Percentiles rank a stretch among this genome's conserved stretches.
phyloP scores from a whole-genome alignment of 2,797 vertebrate species.

The Alcedo quadribrachys region DNA sequence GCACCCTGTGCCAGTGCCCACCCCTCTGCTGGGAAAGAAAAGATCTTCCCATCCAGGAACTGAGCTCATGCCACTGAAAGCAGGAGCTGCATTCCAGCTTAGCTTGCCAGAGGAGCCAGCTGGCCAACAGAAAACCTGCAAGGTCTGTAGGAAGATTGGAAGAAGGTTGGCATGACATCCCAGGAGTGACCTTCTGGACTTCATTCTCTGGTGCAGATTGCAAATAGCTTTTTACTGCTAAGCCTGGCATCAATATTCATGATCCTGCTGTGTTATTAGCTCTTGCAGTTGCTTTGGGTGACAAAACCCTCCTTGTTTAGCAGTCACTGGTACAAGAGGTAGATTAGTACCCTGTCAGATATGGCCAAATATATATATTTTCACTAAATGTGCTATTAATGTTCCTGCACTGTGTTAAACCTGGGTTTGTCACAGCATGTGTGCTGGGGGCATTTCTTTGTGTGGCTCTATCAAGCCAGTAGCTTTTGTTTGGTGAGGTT shows the following conservation, averaged over 20 bases:
- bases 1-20: too few species aligned
- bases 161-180: neutral
- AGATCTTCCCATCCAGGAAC: neutral
- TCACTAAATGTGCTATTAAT: neutral
- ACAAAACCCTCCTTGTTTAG: neutral
- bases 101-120: neutral
- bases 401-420: neutral
- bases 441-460: neutral
- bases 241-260: neutral
- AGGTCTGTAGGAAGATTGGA: neutral
- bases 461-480: neutral
- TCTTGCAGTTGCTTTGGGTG: neutral
- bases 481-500: neutral
- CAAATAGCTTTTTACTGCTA: constrained; percentile 12
- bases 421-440: accelerated
- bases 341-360: neutral
- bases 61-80: neutral
- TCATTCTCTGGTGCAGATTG: neutral
- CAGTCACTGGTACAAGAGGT: neutral
- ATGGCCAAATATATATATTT: neutral
- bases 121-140: neutral
- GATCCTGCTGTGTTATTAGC: constrained; percentile 9
- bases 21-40: too few species aligned
- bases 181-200: neutral
- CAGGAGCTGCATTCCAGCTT: neutral